A percentile compares a stretch with the other conserved stretches of the same genome.
Evolutionary conservation across 2,797 vertebrate species (phyloP).

Genomic region (Tachyglossus aculeatus): DNA sequence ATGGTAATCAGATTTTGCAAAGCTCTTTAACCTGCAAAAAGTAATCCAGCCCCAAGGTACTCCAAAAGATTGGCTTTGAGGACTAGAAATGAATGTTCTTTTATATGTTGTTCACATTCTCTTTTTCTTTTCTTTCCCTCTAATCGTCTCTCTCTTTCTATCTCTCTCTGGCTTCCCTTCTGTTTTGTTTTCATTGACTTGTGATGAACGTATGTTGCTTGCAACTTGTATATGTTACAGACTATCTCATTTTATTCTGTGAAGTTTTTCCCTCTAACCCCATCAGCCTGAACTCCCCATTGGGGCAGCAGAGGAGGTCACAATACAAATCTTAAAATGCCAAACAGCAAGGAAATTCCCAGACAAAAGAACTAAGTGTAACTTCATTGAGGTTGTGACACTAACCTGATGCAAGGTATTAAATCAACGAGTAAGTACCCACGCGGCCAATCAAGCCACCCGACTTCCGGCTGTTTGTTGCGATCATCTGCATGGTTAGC

Average conservation of each 20-base stretch:
- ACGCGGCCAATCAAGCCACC: slow-evolving; percentile 54
- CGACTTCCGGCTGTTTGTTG: slow-evolving; percentile 52
- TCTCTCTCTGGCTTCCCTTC: slow-evolving; percentile 53
- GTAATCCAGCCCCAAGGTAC: too few relatives aligned
- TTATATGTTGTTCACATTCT: slow-evolving; percentile 76
- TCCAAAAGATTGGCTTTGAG: neutral
- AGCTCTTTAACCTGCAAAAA: too few relatives aligned
- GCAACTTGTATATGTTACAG: slow-evolving; percentile 75
- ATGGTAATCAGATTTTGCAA: too few relatives aligned
- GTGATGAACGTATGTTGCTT: slow-evolving; percentile 69
- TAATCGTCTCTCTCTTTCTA: slow-evolving; percentile 55
- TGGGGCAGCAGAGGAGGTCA: slow-evolving; percentile 71
- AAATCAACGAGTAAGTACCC: slow-evolving; percentile 78
- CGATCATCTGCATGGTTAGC: slow-evolving; percentile 64
- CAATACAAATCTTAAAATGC: slow-evolving; percentile 65
- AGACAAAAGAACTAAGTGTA: slow-evolving; percentile 73
- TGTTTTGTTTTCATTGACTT: slow-evolving; percentile 74
- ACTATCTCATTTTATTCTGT: slow-evolving; percentile 75
- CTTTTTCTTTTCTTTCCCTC: slow-evolving; percentile 63
- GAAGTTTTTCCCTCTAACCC: slow-evolving; percentile 70
- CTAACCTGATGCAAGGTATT: slow-evolving; percentile 66
- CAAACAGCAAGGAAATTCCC: slow-evolving; percentile 71
- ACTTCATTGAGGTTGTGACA: slow-evolving; percentile 69
- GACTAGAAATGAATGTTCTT: slow-evolving; percentile 65
- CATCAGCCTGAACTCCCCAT: slow-evolving; percentile 68